Conservation (phyloP, 2,888 invertebrate genomes). For the Homarus gammarus region DNA sequence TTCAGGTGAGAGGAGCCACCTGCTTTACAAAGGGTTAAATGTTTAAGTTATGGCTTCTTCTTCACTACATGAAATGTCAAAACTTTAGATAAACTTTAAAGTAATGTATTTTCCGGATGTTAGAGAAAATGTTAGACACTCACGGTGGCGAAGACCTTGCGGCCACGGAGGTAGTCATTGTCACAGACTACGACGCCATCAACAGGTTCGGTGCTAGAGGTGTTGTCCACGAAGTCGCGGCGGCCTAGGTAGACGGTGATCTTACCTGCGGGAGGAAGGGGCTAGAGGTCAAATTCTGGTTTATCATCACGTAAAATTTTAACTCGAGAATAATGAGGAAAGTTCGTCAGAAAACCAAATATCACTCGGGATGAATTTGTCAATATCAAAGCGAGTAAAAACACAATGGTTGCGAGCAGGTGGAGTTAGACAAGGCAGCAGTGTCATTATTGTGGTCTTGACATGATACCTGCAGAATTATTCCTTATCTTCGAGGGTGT, state of each 20-base stretch:
- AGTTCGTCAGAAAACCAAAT: not conserved
- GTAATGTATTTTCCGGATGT: not conserved
- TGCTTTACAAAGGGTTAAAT: too few relatives aligned
- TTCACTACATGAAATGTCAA: too few relatives aligned
- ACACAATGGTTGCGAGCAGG: not conserved
- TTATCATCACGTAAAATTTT: not conserved
- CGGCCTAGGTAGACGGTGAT: slow-evolving; percentile 75
- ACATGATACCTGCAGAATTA: too few relatives aligned
- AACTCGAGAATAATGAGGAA: not conserved
- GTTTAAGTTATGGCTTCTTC: too few relatives aligned
- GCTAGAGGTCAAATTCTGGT: not conserved
- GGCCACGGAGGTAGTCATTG: slow-evolving; percentile 72
- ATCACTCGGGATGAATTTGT: too few relatives aligned
- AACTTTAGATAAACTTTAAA: too few relatives aligned
- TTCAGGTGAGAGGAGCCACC: too few relatives aligned
- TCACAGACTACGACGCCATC: slow-evolving; percentile 73
- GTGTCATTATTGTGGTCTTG: too few relatives aligned
- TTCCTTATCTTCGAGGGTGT: too few relatives aligned
- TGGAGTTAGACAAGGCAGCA: not conserved
- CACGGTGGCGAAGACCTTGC: slow-evolving; percentile 73
- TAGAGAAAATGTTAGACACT: slow-evolving; percentile 22
- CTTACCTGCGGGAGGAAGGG: slow-evolving; percentile 56
- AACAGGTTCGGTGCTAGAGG: slow-evolving; percentile 64
- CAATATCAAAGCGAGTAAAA: not conserved
- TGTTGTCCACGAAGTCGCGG: slow-evolving; percentile 75